Conservation (phyloP, 2,113 vertebrate genomes). For the Anolis sagrei region DNA sequence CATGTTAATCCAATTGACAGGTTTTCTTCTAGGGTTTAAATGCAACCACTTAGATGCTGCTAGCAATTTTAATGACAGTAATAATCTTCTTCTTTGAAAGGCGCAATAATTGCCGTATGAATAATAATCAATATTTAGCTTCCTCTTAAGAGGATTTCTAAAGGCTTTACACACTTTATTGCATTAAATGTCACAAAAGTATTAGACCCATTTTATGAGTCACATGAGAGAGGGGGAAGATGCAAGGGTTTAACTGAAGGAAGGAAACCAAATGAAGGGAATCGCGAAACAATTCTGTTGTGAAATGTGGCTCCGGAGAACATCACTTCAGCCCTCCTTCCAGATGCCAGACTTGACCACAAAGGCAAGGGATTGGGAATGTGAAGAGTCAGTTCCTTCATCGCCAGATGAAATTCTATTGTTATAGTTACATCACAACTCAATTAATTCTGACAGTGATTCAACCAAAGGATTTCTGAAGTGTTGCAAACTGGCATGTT, state of each 20-base stretch:
- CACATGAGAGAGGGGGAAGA: not conserved
- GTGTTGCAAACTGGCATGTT: too few relatives aligned
- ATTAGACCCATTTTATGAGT: conserved; percentile 28
- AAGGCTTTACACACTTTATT: conserved; percentile 27
- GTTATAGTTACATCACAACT: too few relatives aligned
- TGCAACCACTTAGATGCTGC: conserved; percentile 13
- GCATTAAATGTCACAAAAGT: conserved; percentile 5
- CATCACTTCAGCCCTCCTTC: not conserved
- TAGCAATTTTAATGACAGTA: conserved; percentile 36
- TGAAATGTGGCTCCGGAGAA: not conserved
- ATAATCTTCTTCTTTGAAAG: conserved; percentile 23
- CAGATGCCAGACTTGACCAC: not conserved
- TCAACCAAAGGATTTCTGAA: too few relatives aligned
- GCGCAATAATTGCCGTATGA: conserved; percentile 32
- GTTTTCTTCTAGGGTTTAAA: conserved; percentile 19
- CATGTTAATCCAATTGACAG: conserved; percentile 1
- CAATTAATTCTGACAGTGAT: too few relatives aligned
- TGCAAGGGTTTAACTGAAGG: not conserved
- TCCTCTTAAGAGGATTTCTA: conserved; percentile 38
- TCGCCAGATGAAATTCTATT: too few relatives aligned
- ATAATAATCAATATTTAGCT: conserved; percentile 37
- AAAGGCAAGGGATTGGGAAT: not conserved
- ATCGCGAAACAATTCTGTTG: not conserved
- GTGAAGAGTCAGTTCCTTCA: too few relatives aligned
- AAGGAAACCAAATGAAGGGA: not conserved